phyloP scores from a whole-genome alignment of 2,797 vertebrate species.

The Morelia viridis region DNA sequence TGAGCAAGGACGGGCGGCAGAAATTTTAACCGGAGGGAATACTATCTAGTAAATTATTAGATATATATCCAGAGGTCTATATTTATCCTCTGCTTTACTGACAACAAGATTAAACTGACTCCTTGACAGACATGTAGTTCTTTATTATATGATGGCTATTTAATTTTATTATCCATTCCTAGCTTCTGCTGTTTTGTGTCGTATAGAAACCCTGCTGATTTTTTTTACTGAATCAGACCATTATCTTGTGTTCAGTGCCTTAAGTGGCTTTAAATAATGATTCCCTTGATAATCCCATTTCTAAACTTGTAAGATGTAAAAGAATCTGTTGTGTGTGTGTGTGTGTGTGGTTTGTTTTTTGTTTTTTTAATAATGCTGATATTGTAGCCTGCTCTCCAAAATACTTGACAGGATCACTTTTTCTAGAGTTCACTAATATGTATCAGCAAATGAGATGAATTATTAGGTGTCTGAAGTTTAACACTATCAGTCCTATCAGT shows the following conservation, averaged over 20 bases:
- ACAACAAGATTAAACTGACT: conserved; percentile 64
- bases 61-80: conserved; percentile 63
- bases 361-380: conserved; percentile 40
- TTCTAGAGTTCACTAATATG: conserved; percentile 24
- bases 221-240: conserved; percentile 43
- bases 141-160: conserved; percentile 56
- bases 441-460: background rate
- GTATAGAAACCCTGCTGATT: conserved; percentile 38
- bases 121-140: conserved; percentile 52
- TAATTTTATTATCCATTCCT: conserved; percentile 55
- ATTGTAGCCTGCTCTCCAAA: conserved; percentile 15
- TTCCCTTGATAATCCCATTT: conserved; percentile 50
- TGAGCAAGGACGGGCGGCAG: conserved; percentile 38
- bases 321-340: conserved; percentile 1
- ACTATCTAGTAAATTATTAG: conserved; percentile 65
- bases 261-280: conserved; percentile 55
- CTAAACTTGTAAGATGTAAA: conserved; percentile 50
- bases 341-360: background rate
- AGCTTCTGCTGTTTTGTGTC: conserved; percentile 35
- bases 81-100: conserved; percentile 60
- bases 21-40: conserved; percentile 63
- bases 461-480: conserved; percentile 34
- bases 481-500: conserved; percentile 18
- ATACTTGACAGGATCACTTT: conserved; percentile 20
- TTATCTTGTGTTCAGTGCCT: conserved; percentile 55